Evolutionary conservation across 2,113 vertebrate genomes (phyloP).

Genomic region (Psilopogon haemacephalus): DNA sequence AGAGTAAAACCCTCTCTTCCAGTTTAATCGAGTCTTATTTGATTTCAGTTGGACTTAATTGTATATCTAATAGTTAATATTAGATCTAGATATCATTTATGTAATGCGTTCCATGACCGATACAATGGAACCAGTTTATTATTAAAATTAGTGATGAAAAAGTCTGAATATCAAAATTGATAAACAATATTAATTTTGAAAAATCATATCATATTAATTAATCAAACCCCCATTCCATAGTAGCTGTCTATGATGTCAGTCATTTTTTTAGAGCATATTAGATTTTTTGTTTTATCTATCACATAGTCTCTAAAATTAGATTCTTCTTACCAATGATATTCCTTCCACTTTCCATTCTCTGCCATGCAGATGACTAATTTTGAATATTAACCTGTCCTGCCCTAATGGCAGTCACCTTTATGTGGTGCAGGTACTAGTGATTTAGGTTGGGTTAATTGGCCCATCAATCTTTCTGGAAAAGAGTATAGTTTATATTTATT

Average conservation of each 20-base stretch:
- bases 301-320: not conserved
- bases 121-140: too few relatives aligned
- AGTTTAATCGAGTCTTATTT: too few relatives aligned
- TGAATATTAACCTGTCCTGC: not conserved
- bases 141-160: too few relatives aligned
- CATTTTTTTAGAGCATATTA: not conserved
- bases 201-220: too few relatives aligned
- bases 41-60: too few relatives aligned
- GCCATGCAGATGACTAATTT: not conserved
- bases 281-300: not conserved
- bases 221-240: too few relatives aligned
- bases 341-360: not conserved
- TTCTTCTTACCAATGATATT: not conserved
- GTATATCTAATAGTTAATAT: too few relatives aligned
- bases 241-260: not conserved
- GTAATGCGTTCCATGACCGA: too few relatives aligned
- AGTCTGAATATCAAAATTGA: too few relatives aligned
- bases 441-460: not conserved
- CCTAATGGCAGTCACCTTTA: not conserved
- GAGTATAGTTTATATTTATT: not conserved
- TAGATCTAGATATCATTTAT: too few relatives aligned
- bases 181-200: too few relatives aligned
- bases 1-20: too few relatives aligned
- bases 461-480: not conserved
- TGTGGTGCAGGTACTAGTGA: fast-evolving